Evolutionary conservation across 2,888 invertebrate genomes (phyloP).

Genomic region (Gryllus longicercus): DNA sequence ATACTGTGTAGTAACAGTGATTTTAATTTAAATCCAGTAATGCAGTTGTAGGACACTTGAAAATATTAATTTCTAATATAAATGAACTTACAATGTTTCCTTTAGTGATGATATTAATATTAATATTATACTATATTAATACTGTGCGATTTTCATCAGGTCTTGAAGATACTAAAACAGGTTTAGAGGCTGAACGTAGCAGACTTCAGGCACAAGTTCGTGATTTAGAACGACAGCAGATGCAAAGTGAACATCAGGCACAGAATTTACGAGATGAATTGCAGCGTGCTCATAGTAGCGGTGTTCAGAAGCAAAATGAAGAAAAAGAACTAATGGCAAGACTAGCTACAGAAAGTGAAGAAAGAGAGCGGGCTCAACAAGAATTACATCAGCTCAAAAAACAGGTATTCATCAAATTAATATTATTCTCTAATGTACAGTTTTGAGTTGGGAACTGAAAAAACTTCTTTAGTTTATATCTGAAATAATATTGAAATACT

Average conservation of each 20-base stretch:
- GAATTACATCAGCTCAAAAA: conserved; percentile 72
- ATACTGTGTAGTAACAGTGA: too few relatives aligned
- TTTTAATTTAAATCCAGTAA: too few relatives aligned
- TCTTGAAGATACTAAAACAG: conserved; percentile 73
- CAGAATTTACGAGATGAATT: conserved; percentile 53
- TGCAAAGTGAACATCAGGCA: conserved; percentile 54
- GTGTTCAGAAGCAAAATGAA: conserved; percentile 57
- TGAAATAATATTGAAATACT: not conserved
- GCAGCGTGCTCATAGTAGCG: conserved; percentile 65
- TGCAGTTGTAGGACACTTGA: too few relatives aligned
- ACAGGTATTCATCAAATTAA: conserved; percentile 51
- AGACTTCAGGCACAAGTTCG: conserved; percentile 66
- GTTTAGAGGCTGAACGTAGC: conserved; percentile 70
- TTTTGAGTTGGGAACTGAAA: not conserved
- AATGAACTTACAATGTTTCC: too few relatives aligned
- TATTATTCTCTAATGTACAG: not conserved
- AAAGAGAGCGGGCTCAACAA: conserved; percentile 69
- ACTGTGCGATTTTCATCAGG: conserved; percentile 45
- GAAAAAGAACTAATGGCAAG: conserved; percentile 37
- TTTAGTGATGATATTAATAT: too few relatives aligned
- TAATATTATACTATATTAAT: too few relatives aligned
- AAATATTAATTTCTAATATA: too few relatives aligned
- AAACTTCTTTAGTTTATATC: not conserved
- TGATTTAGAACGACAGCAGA: conserved; percentile 68
- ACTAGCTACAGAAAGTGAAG: conserved; percentile 69